Percentiles rank a stretch among this genome's conserved stretches.
phyloP scores from a whole-genome alignment of 2,113 vertebrate genomes.

The Sceloporus undulatus region DNA sequence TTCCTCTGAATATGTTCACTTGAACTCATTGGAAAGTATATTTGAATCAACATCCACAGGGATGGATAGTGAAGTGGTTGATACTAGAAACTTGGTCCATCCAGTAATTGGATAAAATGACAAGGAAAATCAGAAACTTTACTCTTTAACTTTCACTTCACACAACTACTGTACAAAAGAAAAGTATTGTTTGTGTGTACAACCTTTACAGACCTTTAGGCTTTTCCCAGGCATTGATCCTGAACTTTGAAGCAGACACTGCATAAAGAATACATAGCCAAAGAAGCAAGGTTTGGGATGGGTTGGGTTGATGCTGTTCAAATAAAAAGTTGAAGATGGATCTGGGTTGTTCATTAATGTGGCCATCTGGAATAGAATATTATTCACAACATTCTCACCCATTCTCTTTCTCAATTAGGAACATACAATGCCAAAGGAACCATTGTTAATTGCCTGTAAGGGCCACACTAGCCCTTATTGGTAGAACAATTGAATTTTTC shows the following conservation, averaged over 20 bases:
- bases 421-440: no score
- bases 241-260: background rate
- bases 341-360: background rate
- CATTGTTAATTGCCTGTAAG: no score
- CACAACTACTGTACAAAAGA: background rate
- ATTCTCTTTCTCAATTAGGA: no score
- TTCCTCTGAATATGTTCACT: background rate
- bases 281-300: background rate
- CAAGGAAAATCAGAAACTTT: no score
- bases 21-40: background rate
- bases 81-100: background rate
- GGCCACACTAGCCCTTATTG: no score
- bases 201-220: slow-evolving; percentile 14
- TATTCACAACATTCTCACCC: no score
- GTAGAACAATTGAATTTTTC: no score
- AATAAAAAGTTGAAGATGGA: background rate
- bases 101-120: background rate
- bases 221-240: slow-evolving; percentile 7
- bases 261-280: background rate
- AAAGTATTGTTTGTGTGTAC: background rate
- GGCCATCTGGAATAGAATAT: background rate
- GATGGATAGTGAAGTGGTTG: background rate
- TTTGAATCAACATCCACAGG: background rate
- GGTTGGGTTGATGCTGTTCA: background rate
- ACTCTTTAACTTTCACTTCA: slow-evolving; percentile 4